A percentile compares a stretch with the other conserved stretches of the same genome.
Conservation (phyloP, 2,888 invertebrate species). For the Andrena trimmerana region DNA sequence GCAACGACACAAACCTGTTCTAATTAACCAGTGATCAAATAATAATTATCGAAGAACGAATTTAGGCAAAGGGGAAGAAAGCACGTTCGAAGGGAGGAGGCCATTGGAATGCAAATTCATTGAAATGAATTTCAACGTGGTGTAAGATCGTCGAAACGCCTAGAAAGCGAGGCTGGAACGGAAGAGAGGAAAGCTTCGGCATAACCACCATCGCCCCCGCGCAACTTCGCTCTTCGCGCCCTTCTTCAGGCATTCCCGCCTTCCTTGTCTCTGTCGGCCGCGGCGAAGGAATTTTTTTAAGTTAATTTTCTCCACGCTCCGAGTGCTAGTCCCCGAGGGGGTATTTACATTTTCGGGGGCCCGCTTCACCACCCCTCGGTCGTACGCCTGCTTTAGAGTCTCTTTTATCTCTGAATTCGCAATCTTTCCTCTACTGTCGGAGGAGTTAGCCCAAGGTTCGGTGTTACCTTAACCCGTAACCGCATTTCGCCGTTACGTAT, state of each 20-base stretch:
- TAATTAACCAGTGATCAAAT: constrained; percentile 69
- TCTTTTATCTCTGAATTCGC: constrained; percentile 1
- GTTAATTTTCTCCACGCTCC: constrained; percentile 73
- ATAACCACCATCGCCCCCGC: constrained; percentile 29
- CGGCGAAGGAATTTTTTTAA: constrained; percentile 67
- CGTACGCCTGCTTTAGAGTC: constrained; percentile 3
- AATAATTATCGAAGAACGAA: constrained; percentile 66
- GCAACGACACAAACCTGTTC: constrained; percentile 49
- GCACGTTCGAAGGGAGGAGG: constrained; percentile 10
- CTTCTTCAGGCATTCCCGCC: constrained; percentile 30
- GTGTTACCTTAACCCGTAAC: constrained; percentile 14
- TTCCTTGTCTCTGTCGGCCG: constrained; percentile 53
- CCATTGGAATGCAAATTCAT: constrained; percentile 80
- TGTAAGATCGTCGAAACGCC: constrained; percentile 77
- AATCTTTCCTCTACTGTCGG: not conserved
- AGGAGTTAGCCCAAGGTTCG: not conserved
- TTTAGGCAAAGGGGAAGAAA: constrained; percentile 19
- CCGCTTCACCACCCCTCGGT: constrained; percentile 26
- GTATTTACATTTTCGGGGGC: constrained; percentile 73
- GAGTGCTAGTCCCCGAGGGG: constrained; percentile 64
- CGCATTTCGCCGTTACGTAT: constrained; percentile 30
- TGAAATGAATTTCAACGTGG: constrained; percentile 79
- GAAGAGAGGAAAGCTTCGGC: constrained; percentile 53
- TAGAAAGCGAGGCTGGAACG: constrained; percentile 47
- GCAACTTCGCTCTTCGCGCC: not conserved